Base-by-base conservation (phyloP, 2,888 invertebrate species). In the Aphidoletes aphidimyza region DNA sequence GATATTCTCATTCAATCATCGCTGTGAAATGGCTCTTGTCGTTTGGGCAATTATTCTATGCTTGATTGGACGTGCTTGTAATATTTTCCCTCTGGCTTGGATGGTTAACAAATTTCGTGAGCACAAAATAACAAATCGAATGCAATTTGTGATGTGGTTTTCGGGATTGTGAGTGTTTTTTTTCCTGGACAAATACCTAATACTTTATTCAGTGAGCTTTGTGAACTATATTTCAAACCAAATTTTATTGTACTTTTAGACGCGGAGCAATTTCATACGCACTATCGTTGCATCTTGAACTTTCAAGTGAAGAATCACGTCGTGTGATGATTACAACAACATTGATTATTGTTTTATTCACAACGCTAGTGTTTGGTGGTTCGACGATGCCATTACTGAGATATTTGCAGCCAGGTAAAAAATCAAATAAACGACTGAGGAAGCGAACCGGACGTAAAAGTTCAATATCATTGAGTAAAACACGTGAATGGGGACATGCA, bases 101-200 rank as follows among this genome's bases (percentile, higher is more conserved):
- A 91, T 99, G 49, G 96, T 98, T 85, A 99, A 99, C 90, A 95
- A 95, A 89, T 99, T 99, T 90, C 93, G 98, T 22, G 97, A 98
- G 89, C 98, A 98, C 91, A 98, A 98, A 90, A 99, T 99, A 85
- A 98, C 98, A 0, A 95, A 94, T 89, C 97, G 98, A 90, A 98
- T 98, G 97, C 98, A 98, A 94, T 98, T 98, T 88, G 98, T 99
- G 85, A 99, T 99, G 98, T 99, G 98, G 98, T 98, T 98, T 89
- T 98, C 98, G 89, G 96, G 98, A 83, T 91, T 99, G n/a, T n/a
- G n/a, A n/a, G n/a, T n/a, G n/a, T n/a, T n/a, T n/a, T n/a, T n/a
- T n/a, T n/a, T n/a, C n/a, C n/a, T n/a, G n/a, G n/a, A n/a, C n/a
- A n/a, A n/a, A n/a, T n/a, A n/a, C n/a, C n/a, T n/a, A n/a, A n/a